These are phyloP conservation scores for Kryptopterus vitreolus DNA, from an alignment of 2,797 vertebrate species.

Conservation along the genomic window DNA sequence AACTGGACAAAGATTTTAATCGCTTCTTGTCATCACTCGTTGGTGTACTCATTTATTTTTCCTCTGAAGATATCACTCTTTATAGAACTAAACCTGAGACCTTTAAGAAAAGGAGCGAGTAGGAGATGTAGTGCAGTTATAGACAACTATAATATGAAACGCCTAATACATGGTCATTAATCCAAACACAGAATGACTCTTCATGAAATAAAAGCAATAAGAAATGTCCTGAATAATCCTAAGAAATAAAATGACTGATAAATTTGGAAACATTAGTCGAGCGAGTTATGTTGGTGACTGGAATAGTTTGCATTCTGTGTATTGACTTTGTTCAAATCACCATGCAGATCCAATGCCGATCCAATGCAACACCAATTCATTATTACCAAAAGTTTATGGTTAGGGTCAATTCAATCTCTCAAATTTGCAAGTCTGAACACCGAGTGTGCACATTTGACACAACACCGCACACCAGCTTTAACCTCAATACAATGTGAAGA, in stretches of 20 bases:
- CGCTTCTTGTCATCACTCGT: conserved; percentile 29
- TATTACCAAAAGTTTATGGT: not conserved
- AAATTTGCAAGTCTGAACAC: not conserved
- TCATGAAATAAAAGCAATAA: conserved; percentile 1
- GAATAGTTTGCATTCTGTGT: not conserved
- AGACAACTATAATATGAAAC: conserved; percentile 11
- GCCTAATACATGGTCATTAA: conserved; percentile 16
- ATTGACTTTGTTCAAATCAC: conserved; percentile 8
- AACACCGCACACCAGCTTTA: not conserved
- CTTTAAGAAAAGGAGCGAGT: conserved; percentile 8
- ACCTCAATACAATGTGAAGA: not conserved
- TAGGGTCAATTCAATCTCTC: not conserved
- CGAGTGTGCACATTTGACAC: not conserved
- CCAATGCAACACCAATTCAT: not conserved
- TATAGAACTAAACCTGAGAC: conserved; percentile 21
- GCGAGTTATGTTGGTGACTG: not conserved
- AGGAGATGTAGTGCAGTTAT: not conserved
- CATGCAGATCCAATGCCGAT: not conserved
- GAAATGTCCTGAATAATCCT: not conserved
- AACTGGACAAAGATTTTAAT: conserved; percentile 37
- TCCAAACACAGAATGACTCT: not conserved
- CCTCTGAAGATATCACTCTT: conserved; percentile 31
- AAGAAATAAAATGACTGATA: no score
- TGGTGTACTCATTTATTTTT: conserved; percentile 20
- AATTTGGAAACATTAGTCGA: not conserved